Evolutionary conservation across 2,888 invertebrate genomes (phyloP), one percentile per base, ranked within the genome.

Genomic region (Masnerella sp.): DNA sequence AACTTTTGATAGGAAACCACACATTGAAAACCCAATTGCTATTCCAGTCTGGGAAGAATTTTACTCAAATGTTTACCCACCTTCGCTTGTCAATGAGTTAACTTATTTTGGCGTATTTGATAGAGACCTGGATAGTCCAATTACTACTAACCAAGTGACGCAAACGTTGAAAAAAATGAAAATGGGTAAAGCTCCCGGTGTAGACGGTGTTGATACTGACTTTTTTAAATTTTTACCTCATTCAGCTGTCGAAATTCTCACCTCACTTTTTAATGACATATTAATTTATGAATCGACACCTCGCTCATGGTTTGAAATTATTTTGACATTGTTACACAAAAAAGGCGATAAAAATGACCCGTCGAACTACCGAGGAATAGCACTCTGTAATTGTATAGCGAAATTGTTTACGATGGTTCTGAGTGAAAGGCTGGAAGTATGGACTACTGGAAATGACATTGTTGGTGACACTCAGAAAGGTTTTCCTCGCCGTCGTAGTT

Each of bases 251-350:
- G 42, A 20, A 20, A 11, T 9, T 42, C 0, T 42, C 0, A 42
- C 18, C 7, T 42, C 20, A 5, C n/a, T 42, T 5, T 42, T 42
- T 12, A 42, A 42, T 20, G 20, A 42, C 8, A 42, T 42, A 11
- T 34, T 34, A 7, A 34, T 1, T 3, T 34, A 34, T 3, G 34
- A 34, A n/a, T 11, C 9, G 11, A 34, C 34, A 11, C 34, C 34
- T 4, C 5, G 11, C 14, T 1, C 38, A 5, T 38, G 38, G 38
- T 38, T 15, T 1, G 17, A 38, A 12, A 25, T 14, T 5, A 1
- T 45, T 1, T 28, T 45, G 14, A 45, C 45, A 2, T 14, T 45
- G 28, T 7, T 45, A 8, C 45, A 45, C 28, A 38, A 45, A 25
- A 45, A 45, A 25, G 45, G 28, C 1, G 45, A 45, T 14, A 2